Evolutionary conservation across 2,888 invertebrate genomes (phyloP).

Genomic region (Clusia tigrina): DNA sequence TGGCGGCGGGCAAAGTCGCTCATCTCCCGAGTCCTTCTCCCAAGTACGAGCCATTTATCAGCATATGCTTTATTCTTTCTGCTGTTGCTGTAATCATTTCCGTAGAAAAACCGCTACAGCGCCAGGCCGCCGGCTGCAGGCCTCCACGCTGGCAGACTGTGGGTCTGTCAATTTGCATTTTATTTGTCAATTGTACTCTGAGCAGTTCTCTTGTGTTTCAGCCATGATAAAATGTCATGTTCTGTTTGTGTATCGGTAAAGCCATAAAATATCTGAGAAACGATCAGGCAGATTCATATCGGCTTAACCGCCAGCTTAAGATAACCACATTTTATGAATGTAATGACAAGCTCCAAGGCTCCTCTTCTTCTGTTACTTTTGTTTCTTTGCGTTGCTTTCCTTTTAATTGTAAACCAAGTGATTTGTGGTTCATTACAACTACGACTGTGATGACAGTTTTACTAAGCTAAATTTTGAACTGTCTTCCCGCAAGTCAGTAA

Average conservation of each 20-base stretch:
- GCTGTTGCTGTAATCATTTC: not conserved
- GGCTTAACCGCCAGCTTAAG: constrained; percentile 26
- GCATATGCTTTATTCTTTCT: no score
- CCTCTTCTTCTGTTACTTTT: not conserved
- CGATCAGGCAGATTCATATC: constrained; percentile 24
- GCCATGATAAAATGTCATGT: constrained; percentile 31
- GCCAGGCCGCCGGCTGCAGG: not conserved
- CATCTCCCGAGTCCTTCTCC: no score
- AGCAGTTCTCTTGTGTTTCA: constrained; percentile 24
- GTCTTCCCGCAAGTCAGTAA: no score
- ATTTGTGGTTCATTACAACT: constrained; percentile 38
- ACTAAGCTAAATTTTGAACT: constrained; percentile 40
- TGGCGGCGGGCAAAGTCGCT: no score
- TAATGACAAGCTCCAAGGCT: constrained; percentile 12
- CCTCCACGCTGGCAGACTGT: not conserved
- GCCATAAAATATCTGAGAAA: constrained; percentile 4
- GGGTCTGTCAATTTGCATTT: constrained; percentile 25
- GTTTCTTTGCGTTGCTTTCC: not conserved
- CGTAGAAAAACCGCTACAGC: not conserved
- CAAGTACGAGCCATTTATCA: no score
- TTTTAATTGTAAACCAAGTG: constrained; percentile 6
- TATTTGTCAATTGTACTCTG: constrained; percentile 25
- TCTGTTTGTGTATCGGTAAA: constrained; percentile 10
- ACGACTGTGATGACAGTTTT: constrained; percentile 54
- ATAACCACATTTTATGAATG: constrained; percentile 27